A percentile compares a stretch with the other conserved stretches of the same genome.
Conservation (phyloP, 1,140 invertebrate genomes). For the Drosophila pachea region DNA sequence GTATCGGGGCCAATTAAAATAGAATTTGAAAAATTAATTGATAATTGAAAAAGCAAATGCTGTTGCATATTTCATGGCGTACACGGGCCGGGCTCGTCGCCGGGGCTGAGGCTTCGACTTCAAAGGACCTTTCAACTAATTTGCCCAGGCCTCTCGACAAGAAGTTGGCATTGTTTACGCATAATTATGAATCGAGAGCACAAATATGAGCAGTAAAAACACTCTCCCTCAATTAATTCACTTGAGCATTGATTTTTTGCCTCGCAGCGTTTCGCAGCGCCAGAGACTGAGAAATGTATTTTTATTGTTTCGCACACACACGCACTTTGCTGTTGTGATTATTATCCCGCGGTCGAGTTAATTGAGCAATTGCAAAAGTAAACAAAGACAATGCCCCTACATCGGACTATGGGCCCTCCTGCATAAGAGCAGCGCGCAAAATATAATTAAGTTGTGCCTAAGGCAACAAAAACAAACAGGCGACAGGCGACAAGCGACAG, state of each 20-base stretch:
- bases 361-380: constrained; percentile 59
- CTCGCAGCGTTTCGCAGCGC: constrained; percentile 24
- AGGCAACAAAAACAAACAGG: constrained; percentile 43
- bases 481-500: constrained; percentile 24
- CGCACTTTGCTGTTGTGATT: constrained; percentile 31
- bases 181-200: constrained; percentile 38
- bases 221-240: constrained; percentile 9
- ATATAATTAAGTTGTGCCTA: constrained; percentile 56
- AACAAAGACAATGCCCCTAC: constrained; percentile 38
- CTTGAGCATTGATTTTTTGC: constrained; percentile 25
- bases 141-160: no score
- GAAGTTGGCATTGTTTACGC: constrained; percentile 34
- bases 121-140: constrained; percentile 15
- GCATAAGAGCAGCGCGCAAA: constrained; percentile 41
- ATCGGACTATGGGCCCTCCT: background rate
- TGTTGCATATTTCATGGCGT: constrained; percentile 46
- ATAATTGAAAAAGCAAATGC: constrained; percentile 36
- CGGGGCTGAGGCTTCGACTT: constrained; percentile 2
- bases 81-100: no score
- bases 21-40: constrained; percentile 43
- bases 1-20: constrained; percentile 49
- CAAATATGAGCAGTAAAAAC: constrained; percentile 24
- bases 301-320: constrained; percentile 19
- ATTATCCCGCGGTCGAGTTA: constrained; percentile 56
- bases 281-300: constrained; percentile 18